Conservation (phyloP, 2,113 vertebrate genomes). For the Chaetodon trifascialis region DNA sequence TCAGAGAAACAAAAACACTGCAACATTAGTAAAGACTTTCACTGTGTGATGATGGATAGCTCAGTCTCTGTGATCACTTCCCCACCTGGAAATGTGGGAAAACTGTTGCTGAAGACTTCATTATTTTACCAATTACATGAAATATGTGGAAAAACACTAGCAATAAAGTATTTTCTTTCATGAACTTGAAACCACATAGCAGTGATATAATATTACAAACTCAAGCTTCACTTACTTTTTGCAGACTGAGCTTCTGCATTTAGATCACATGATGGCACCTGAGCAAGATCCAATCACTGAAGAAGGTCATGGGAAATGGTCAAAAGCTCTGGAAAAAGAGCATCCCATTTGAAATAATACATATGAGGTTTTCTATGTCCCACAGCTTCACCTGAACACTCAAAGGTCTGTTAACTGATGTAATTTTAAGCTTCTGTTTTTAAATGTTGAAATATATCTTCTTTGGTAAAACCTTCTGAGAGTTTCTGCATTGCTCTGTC, state of each 20-base stretch:
- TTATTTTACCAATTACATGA: background rate
- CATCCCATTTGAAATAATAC: background rate
- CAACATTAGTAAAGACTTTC: background rate
- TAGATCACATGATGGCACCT: background rate
- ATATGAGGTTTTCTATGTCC: background rate
- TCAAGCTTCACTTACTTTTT: conserved; percentile 1
- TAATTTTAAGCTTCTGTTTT: background rate
- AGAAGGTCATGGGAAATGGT: background rate
- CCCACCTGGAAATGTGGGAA: background rate
- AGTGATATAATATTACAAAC: background rate
- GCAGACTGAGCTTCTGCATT: background rate
- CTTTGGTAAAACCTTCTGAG: no score
- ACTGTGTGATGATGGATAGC: background rate
- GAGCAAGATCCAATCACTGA: background rate
- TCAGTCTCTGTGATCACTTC: no score
- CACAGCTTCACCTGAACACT: background rate
- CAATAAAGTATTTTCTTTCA: background rate
- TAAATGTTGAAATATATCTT: background rate
- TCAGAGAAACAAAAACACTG: background rate
- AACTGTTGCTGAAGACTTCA: background rate
- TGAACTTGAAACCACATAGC: background rate
- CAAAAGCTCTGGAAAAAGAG: background rate
- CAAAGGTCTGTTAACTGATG: background rate
- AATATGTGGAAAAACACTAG: no score
- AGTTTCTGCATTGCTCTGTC: conserved; percentile 11